Evolutionary conservation across 2,888 invertebrate genomes (phyloP), one percentile per base, ranked within the genome.

Genomic region (Drosophila nr. medialis): DNA sequence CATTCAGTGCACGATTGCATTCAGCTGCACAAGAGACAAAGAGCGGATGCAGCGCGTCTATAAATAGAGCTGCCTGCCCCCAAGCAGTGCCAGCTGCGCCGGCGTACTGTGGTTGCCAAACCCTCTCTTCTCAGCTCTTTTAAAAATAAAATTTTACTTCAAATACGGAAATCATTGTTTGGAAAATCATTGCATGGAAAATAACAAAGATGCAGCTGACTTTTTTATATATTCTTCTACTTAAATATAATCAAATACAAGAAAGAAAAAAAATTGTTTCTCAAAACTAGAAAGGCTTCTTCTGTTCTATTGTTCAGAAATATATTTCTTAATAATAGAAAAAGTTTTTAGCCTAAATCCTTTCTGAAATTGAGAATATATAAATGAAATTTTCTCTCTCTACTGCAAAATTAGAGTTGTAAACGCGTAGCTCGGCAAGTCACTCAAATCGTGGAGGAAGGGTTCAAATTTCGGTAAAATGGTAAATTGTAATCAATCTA

Each of bases 41-140:
- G 4, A 24, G 18, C 51, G 21, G 30, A 54, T 59, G 75, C 30
- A 24, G 21, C 11, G 27, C n/a, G 38, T 61, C 69, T 76, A 79
- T 32, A 80, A 80, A 79, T 80, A 80, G 76, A 67, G 30, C n/a
- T 29, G 45, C 15, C 3, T n/a, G 13, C 3, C 61, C 76, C 72
- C 73, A 29, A 21, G 54, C 48, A 13, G 34, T 42, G 54, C n/a
- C 30, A 34, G 51, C 51, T 45, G 63, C 58, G 54, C 36, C 27
- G 18, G 18, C 36, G 36, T n/a, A 51, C 62, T 32, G 45, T 54
- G 42, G 18, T 40, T 30, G 1, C 21, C 2, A 2, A 11, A 1
- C n/a, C 7, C 2, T 48, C 15, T 24, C 2, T 42, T 42, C 11
- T 42, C 11, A 13, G 42, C 21, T 45, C 3, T 27, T 27, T 27